phyloP scores from a whole-genome alignment of 1,140 invertebrate genomes.

The Hyles euphorbiae region DNA sequence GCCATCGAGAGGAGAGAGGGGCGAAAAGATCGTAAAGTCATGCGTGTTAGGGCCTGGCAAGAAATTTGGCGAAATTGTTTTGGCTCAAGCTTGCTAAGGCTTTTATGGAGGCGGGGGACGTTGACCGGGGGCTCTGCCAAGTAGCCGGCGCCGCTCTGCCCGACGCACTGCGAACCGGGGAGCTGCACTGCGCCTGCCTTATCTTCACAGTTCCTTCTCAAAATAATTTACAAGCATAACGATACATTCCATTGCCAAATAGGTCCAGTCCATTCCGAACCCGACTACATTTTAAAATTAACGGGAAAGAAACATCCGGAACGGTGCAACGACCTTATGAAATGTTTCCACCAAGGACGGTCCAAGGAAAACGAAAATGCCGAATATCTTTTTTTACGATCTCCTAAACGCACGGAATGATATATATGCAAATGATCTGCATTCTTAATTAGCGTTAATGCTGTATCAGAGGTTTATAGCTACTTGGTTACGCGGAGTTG shows the following conservation, averaged over 20 bases:
- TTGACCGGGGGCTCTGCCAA: constrained; percentile 66
- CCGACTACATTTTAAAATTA: constrained; percentile 11
- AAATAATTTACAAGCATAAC: constrained; percentile 51
- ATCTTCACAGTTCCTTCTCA: constrained; percentile 43
- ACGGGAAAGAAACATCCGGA: constrained; percentile 9
- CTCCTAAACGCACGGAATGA: constrained; percentile 23
- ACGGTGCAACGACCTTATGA: constrained; percentile 23
- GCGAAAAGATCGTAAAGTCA: constrained; percentile 50
- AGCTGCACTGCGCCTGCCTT: constrained; percentile 64
- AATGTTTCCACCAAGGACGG: constrained; percentile 23
- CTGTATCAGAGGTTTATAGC: constrained; percentile 28
- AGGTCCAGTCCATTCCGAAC: constrained; percentile 31
- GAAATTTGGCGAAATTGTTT: constrained; percentile 70
- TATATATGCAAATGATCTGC: constrained; percentile 32
- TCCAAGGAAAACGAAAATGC: constrained; percentile 23
- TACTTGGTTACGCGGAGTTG: constrained; percentile 45
- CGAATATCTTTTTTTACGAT: constrained; percentile 11
- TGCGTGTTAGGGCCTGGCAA: constrained; percentile 63
- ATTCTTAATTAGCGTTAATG: constrained; percentile 32
- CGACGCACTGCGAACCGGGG: constrained; percentile 56
- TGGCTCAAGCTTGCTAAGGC: constrained; percentile 63
- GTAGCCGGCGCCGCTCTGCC: constrained; percentile 59
- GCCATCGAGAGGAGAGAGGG: constrained; percentile 25
- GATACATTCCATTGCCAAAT: constrained; percentile 55
- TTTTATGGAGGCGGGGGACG: constrained; percentile 61